Evolutionary conservation across 2,113 vertebrate genomes (phyloP).

Genomic region (Callocephalon fimbriatum): DNA sequence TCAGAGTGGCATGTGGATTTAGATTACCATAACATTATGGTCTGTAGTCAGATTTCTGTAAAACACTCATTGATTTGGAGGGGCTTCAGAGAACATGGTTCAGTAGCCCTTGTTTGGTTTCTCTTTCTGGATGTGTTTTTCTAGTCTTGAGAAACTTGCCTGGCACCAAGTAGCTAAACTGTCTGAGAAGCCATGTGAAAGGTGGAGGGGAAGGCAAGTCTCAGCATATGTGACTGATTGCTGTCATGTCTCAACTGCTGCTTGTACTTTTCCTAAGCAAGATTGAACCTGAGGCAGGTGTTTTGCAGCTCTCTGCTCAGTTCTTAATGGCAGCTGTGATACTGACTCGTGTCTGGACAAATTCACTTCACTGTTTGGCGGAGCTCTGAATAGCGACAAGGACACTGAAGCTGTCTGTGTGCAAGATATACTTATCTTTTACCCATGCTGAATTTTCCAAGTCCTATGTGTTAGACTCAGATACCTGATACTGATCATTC

Average conservation of each 20-base stretch:
- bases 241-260: background rate
- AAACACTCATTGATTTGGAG: background rate
- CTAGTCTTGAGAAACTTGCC: background rate
- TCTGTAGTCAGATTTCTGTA: background rate
- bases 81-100: background rate
- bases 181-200: background rate
- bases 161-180: background rate
- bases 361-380: background rate
- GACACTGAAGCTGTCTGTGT: background rate
- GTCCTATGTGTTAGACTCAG: background rate
- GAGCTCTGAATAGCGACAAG: background rate
- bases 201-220: background rate
- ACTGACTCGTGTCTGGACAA: background rate
- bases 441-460: conserved; percentile 39
- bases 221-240: fast-evolving
- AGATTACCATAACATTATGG: background rate
- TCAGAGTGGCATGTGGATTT: fast-evolving
- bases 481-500: conserved; percentile 20
- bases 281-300: background rate
- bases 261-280: background rate
- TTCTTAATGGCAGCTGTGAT: background rate
- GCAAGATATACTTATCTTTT: conserved; percentile 16
- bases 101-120: background rate
- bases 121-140: background rate
- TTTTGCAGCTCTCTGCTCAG: background rate